Conservation (phyloP, 2,797 vertebrate genomes). For the Hippopotamyrus pictus region DNA sequence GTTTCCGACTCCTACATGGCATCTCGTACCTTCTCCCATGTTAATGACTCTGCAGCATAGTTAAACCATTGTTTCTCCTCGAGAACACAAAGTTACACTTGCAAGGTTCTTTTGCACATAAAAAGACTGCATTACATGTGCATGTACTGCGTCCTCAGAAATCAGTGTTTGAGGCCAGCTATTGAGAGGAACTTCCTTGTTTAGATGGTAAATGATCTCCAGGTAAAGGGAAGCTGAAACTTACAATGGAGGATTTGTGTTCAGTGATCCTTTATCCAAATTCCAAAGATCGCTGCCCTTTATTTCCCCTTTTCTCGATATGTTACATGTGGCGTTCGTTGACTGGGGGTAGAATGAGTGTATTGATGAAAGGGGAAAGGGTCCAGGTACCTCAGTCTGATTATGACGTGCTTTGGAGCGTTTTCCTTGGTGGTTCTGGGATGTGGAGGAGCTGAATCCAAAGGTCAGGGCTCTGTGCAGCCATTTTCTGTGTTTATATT, state of each 20-base stretch:
- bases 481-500: not conserved
- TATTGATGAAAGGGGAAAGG: not conserved
- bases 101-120: not conserved
- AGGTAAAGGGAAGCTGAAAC: not conserved
- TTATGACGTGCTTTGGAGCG: not conserved
- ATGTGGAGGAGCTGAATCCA: not conserved
- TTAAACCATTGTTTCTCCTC: not conserved
- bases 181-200: not conserved
- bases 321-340: not conserved
- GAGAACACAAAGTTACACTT: not conserved
- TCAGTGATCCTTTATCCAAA: not conserved
- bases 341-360: not conserved
- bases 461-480: not conserved
- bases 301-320: not conserved
- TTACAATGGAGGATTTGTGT: slow-evolving; percentile 10
- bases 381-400: not conserved
- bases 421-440: not conserved
- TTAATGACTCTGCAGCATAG: not conserved
- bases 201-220: not conserved
- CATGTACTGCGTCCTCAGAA: not conserved
- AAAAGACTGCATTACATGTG: not conserved
- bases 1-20: not conserved
- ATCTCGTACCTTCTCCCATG: not conserved
- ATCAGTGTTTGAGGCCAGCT: not conserved
- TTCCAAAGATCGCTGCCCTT: slow-evolving; percentile 14